These are phyloP conservation scores for Drosophila erecta DNA, from an alignment of 1,140 invertebrate species.

Conservation along the genomic window DNA sequence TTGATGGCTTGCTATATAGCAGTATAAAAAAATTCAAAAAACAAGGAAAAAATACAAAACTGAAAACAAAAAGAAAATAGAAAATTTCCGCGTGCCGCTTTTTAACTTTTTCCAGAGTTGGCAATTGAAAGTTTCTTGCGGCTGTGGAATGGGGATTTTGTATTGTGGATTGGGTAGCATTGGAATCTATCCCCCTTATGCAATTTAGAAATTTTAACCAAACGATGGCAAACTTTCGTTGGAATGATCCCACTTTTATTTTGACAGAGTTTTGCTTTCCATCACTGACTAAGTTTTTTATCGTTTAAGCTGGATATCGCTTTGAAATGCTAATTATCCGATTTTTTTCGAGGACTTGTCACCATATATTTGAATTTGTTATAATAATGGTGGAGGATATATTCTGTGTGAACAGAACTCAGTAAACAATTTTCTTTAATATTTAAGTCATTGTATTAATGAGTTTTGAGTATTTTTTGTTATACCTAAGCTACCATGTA, in stretches of 20 bases:
- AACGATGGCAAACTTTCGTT: constrained; percentile 43
- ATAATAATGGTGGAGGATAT: too few species aligned
- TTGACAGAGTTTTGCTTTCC: constrained; percentile 21
- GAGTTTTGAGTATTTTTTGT: too few species aligned
- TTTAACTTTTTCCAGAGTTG: constrained; percentile 56
- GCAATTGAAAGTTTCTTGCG: constrained; percentile 57
- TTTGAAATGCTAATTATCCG: constrained; percentile 7
- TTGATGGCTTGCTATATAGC: constrained; percentile 10
- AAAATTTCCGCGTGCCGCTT: constrained; percentile 53
- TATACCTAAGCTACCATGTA: not conserved
- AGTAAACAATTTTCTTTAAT: too few species aligned
- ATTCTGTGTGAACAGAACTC: too few species aligned
- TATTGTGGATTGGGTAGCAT: constrained; percentile 1
- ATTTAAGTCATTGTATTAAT: too few species aligned
- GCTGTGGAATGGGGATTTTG: constrained; percentile 17
- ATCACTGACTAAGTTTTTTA: constrained; percentile 3
- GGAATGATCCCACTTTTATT: constrained; percentile 43
- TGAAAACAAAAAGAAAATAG: constrained; percentile 40
- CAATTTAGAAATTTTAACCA: constrained; percentile 45
- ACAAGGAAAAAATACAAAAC: not conserved
- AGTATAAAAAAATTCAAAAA: not conserved
- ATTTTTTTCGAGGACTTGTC: not conserved
- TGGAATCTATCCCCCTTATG: constrained; percentile 12
- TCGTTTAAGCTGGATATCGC: not conserved
- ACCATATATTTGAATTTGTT: too few species aligned